Evolutionary conservation across 2,797 vertebrate genomes (phyloP).

Genomic region (Chromis chromis): DNA sequence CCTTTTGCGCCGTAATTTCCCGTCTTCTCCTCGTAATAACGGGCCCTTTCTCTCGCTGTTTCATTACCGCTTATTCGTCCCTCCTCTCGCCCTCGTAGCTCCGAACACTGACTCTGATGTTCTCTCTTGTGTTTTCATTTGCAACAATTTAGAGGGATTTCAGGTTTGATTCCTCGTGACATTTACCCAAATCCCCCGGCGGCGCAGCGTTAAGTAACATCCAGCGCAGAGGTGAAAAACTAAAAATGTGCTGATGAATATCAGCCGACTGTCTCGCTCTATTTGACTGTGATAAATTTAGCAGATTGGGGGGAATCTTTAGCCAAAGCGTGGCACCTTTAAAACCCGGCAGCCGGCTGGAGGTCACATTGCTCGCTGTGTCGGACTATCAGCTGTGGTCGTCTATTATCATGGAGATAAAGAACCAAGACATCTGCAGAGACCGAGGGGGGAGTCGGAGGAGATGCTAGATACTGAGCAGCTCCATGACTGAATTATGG

Average conservation of each 20-base stretch:
- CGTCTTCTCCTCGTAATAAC: no score
- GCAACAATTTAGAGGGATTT: slow-evolving; percentile 22
- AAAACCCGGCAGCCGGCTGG: slow-evolving; percentile 37
- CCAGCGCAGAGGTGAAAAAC: neutral
- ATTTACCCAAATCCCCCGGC: slow-evolving; percentile 28
- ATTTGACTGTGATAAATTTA: slow-evolving; percentile 47
- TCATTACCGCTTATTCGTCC: no score
- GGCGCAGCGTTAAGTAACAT: slow-evolving; percentile 18
- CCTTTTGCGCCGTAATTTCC: no score
- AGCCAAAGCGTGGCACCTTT: slow-evolving; percentile 4
- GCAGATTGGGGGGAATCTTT: slow-evolving; percentile 40
- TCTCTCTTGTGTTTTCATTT: slow-evolving; percentile 20
- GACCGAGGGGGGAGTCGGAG: slow-evolving; percentile 13
- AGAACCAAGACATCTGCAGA: slow-evolving; percentile 44
- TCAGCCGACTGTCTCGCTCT: slow-evolving; percentile 20
- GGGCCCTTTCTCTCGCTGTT: no score
- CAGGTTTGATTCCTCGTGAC: slow-evolving; percentile 23
- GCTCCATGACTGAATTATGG: slow-evolving; percentile 13
- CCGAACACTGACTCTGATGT: neutral
- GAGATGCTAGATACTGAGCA: neutral
- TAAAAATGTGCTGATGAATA: slow-evolving; percentile 29
- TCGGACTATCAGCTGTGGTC: slow-evolving; percentile 45
- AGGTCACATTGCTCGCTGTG: slow-evolving; percentile 61
- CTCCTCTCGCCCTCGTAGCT: no score
- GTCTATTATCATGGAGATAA: slow-evolving; percentile 63